Conservation (phyloP, 2,113 vertebrate genomes). For the Channa maculata region DNA sequence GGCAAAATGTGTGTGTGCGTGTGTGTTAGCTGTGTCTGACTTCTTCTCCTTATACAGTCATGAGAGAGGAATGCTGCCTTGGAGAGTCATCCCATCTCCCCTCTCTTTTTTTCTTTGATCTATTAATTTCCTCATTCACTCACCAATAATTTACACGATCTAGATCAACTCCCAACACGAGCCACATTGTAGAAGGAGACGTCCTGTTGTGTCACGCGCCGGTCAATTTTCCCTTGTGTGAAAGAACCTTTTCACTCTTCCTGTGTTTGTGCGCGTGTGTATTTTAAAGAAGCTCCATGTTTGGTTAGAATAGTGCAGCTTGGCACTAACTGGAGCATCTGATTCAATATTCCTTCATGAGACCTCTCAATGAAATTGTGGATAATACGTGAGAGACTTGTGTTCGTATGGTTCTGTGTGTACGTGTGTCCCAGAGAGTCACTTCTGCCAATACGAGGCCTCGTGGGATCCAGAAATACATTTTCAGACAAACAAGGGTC, state of each 20-base stretch:
- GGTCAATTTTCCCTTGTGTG: not conserved
- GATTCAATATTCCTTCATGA: constrained; percentile 57
- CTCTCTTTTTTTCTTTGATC: constrained; percentile 55
- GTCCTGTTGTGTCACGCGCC: not conserved
- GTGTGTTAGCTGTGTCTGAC: constrained; percentile 45
- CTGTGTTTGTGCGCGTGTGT: not conserved
- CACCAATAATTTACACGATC: constrained; percentile 5
- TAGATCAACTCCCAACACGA: not conserved
- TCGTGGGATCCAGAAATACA: constrained; percentile 43
- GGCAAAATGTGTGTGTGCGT: constrained; percentile 32
- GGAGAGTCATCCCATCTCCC: constrained; percentile 53
- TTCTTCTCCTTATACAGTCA: constrained; percentile 80
- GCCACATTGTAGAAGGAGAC: not conserved
- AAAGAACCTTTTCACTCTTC: not conserved
- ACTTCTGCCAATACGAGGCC: constrained; percentile 29
- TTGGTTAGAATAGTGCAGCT: constrained; percentile 53
- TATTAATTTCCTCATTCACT: constrained; percentile 32
- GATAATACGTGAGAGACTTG: constrained; percentile 25
- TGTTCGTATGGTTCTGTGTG: constrained; percentile 18
- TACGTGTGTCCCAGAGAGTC: constrained; percentile 3
- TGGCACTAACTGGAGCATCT: constrained; percentile 51
- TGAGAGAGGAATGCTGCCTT: constrained; percentile 69
- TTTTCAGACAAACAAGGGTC: constrained; percentile 52
- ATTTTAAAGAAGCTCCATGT: constrained; percentile 55
- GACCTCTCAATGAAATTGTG: constrained; percentile 52